Conservation (phyloP, 2,113 vertebrate genomes). For the Orientallactaga bullata region DNA sequence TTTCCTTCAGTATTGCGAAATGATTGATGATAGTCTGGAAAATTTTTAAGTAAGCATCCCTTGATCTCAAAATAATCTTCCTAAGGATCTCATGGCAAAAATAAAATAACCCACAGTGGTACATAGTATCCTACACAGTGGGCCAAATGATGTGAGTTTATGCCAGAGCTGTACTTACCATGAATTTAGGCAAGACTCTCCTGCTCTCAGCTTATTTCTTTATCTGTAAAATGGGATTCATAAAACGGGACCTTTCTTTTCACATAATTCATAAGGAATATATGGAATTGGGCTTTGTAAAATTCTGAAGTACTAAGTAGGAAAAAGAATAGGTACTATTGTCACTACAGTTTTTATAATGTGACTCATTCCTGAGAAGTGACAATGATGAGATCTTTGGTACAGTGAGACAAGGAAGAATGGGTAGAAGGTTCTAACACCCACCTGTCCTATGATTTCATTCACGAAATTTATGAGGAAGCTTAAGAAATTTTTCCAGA, state of each 20-base stretch:
- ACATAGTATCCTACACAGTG: background rate
- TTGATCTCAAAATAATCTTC: slow-evolving; percentile 27
- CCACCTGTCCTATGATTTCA: slow-evolving; percentile 58
- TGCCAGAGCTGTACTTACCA: background rate
- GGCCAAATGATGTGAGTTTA: background rate
- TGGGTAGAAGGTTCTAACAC: slow-evolving; percentile 6
- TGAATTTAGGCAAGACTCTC: background rate
- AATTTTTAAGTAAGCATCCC: background rate
- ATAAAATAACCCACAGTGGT: background rate
- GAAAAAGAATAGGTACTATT: background rate
- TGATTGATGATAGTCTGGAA: background rate
- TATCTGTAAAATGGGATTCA: background rate
- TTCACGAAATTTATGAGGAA: slow-evolving; percentile 62
- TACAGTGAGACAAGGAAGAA: slow-evolving; percentile 20
- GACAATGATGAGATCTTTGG: background rate
- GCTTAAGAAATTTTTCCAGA: slow-evolving; percentile 49
- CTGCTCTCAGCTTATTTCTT: background rate
- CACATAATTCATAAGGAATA: background rate
- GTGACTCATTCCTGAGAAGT: background rate
- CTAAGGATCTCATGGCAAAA: background rate
- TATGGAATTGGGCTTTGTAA: slow-evolving; percentile 4
- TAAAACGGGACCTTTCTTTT: background rate
- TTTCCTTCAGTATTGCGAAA: slow-evolving; percentile 30
- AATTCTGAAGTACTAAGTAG: slow-evolving; percentile 7
- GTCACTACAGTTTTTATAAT: background rate